These are phyloP conservation scores for Colistium nudipinnis DNA, from an alignment of 2,113 vertebrate genomes.

Conservation along the genomic window DNA sequence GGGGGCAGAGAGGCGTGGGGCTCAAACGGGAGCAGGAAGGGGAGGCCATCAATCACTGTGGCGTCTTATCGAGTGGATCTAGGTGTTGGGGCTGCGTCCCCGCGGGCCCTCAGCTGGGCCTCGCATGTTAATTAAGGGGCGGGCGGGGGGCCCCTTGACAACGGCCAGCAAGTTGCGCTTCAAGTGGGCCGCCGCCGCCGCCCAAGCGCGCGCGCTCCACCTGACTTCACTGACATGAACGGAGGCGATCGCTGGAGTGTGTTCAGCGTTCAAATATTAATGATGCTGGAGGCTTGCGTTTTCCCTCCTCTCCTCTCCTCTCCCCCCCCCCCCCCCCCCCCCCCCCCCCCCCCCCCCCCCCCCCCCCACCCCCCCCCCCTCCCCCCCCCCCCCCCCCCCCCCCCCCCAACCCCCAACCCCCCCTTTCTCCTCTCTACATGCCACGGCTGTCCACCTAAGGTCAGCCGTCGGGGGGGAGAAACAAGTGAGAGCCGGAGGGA, in stretches of 20 bases:
- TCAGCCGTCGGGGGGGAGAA: constrained; percentile 43
- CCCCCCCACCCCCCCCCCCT: neutral
- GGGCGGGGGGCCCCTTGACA: constrained; percentile 46
- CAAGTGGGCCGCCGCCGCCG: neutral
- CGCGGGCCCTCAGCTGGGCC: constrained; percentile 39
- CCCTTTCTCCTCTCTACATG: constrained; percentile 39
- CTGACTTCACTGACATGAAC: constrained; percentile 51
- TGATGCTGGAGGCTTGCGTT: constrained; percentile 33
- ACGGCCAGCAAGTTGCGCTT: constrained; percentile 46
- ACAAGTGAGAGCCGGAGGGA: constrained; percentile 48
- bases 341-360: no score
- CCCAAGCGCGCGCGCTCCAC: constrained; percentile 32
- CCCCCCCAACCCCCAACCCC: neutral
- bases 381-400: neutral
- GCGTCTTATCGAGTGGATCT: constrained; percentile 71
- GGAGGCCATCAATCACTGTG: constrained; percentile 74
- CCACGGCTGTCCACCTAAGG: constrained; percentile 69
- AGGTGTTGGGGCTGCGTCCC: constrained; percentile 63
- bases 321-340: neutral
- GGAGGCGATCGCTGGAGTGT: constrained; percentile 46
- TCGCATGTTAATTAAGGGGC: constrained; percentile 74
- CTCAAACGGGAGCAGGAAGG: constrained; percentile 44
- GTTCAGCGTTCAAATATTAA: constrained; percentile 64
- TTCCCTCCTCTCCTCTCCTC: neutral
- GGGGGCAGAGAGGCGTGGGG: constrained; percentile 23